These are phyloP conservation scores for Myotis davidii DNA, from an alignment of 2,113 vertebrate genomes.

Conservation along the genomic window DNA sequence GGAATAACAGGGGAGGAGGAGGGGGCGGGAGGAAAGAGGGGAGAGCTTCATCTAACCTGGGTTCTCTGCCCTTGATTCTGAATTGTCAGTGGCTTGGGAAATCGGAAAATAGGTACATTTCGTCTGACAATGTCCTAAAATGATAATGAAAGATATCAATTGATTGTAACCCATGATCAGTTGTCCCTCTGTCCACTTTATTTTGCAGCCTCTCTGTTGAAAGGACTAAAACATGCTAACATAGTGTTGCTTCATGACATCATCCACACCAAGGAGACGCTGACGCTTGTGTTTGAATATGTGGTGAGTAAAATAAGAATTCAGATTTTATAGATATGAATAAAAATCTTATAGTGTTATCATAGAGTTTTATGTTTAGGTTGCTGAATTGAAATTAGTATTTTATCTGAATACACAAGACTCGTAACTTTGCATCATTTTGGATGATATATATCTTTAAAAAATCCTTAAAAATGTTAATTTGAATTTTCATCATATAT, in stretches of 20 bases:
- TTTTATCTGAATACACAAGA: neutral
- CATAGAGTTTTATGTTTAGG: neutral
- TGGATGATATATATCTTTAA: neutral
- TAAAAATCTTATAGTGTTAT: neutral
- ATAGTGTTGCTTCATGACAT: constrained; percentile 99
- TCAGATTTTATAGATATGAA: neutral
- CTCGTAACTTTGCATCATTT: constrained; percentile 8
- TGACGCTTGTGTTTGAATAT: constrained; percentile 98
- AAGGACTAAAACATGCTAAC: constrained; percentile 97
- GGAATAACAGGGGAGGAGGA: neutral
- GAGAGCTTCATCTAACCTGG: neutral
- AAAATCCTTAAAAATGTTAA: constrained; percentile 26
- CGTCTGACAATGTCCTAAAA: neutral
- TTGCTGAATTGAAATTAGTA: neutral
- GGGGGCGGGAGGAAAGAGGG: too few species aligned
- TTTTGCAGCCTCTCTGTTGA: constrained; percentile 95
- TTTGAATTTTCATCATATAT: neutral
- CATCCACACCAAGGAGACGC: constrained; percentile 98
- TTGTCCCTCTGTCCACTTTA: constrained; percentile 65
- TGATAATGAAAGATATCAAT: neutral
- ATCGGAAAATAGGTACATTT: neutral
- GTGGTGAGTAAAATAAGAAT: constrained; percentile 91
- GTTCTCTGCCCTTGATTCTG: neutral
- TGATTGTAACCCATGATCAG: neutral
- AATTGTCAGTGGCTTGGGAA: neutral